Base-by-base conservation (phyloP, 2,888 invertebrate species). In the Carabus problematicus region DNA sequence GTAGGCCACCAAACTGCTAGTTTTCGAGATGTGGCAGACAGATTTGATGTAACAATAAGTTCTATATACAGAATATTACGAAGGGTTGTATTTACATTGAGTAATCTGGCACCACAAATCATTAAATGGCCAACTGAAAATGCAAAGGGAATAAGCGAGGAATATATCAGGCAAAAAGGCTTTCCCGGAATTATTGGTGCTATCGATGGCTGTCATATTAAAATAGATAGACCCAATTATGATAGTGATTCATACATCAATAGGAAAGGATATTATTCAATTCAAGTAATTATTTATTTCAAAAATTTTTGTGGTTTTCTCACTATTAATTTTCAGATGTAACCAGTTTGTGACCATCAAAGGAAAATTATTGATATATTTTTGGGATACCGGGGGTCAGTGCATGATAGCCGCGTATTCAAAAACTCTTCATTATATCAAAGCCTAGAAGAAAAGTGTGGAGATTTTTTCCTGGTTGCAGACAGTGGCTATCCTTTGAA, bases 381-480 rank as follows among this genome's bases (percentile, higher is more conserved):
- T 71, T 67, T 70, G 56, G 74, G 76, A 12, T 76, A 72, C 61
- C 75, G 75, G 18, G 72, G 74, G 3, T 76, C 75, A 8, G 74
- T 75, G 0, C 71, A 71, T 62, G 74, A 76, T 70, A 49, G 18
- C 1, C 47, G 75, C 41, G 74, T 75, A 58, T 75, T 76, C 42
- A 69, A 70, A 49, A 76, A 75, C 64, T 75, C 75, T 7, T 19
- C 55, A 14, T 12, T 55, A 55, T 55, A 8, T 14, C 7, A 16
- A 14, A 8, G 8, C 8, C 18, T 55, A 14, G 55, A 11, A 55
- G 29, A 16, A 8, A 55, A 19, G 8, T 55, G 55, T 16, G 55
- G 11, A 12, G 2, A 11, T 16, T 19, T 1, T 19, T 55, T 14
- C n/a, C 6, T 14, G 11, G 7, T 55, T 7, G 55, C 16, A 7